Conservation (phyloP, 1,140 invertebrate species). For the Drosophila sechellia region DNA sequence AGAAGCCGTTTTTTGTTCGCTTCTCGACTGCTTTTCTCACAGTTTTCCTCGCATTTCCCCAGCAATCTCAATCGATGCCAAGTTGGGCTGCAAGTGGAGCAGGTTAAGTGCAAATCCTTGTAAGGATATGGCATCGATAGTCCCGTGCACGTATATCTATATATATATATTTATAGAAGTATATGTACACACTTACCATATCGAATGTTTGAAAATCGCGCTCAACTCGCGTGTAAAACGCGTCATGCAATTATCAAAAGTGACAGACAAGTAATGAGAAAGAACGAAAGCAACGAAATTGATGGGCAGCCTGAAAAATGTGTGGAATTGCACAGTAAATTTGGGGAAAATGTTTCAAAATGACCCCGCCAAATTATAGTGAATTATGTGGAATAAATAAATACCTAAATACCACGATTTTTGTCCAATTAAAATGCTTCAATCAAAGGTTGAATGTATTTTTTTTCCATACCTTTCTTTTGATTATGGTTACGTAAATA, state of each 20-base stretch:
- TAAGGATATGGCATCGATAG: slow-evolving; percentile 37
- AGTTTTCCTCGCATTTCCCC: slow-evolving; percentile 23
- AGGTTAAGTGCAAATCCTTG: slow-evolving; percentile 75
- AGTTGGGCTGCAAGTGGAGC: slow-evolving; percentile 59
- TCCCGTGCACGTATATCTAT: neutral
- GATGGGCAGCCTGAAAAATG: neutral
- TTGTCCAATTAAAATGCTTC: neutral
- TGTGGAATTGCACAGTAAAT: slow-evolving; percentile 1
- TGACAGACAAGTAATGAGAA: slow-evolving; percentile 51
- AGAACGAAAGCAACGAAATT: neutral
- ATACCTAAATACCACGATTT: too few relatives aligned
- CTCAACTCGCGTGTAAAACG: slow-evolving; percentile 61
- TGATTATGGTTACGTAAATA: neutral
- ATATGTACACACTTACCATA: too few relatives aligned
- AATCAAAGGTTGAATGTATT: neutral
- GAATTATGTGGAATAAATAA: neutral
- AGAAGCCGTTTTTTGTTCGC: slow-evolving; percentile 29
- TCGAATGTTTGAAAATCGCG: slow-evolving; percentile 12
- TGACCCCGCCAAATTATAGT: neutral
- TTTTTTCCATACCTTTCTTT: neutral
- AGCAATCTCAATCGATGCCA: slow-evolving; percentile 60
- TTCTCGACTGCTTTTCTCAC: slow-evolving; percentile 14
- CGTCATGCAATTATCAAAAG: slow-evolving; percentile 60
- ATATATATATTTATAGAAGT: neutral
- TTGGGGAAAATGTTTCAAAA: neutral